A percentile compares a stretch with the other conserved stretches of the same genome.
Conservation (phyloP, 2,113 vertebrate species). For the Tachycineta bicolor region DNA sequence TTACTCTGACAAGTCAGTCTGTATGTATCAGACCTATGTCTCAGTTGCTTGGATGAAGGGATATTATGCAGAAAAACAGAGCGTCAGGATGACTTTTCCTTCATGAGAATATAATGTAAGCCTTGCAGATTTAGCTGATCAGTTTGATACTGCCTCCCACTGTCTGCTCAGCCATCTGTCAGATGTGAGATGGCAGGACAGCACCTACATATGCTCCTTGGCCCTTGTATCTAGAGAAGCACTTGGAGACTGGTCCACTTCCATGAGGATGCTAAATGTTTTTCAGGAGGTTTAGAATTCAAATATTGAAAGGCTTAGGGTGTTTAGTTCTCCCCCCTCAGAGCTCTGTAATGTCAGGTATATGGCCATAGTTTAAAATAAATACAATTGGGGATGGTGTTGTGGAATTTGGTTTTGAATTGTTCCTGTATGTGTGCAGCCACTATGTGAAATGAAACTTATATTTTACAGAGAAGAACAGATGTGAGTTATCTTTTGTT, state of each 20-base stretch:
- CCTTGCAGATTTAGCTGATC: neutral
- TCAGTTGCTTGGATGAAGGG: neutral
- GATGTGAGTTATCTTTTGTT: neutral
- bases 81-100: neutral
- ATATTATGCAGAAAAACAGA: neutral
- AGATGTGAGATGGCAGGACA: neutral
- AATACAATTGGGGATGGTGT: neutral
- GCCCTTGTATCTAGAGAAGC: neutral
- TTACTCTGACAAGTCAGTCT: neutral
- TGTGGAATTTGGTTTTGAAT: neutral
- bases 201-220: neutral
- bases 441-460: neutral
- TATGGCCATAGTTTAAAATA: neutral
- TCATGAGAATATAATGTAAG: neutral
- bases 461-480: neutral
- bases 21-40: neutral
- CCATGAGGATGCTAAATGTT: neutral
- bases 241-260: neutral
- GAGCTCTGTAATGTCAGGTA: neutral
- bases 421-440: neutral
- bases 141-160: constrained; percentile 59
- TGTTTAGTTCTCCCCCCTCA: neutral
- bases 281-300: neutral
- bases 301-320: neutral
- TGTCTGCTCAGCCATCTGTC: constrained; percentile 53